Base-by-base conservation (phyloP, 2,797 vertebrate species). In the Danio kyathit region DNA sequence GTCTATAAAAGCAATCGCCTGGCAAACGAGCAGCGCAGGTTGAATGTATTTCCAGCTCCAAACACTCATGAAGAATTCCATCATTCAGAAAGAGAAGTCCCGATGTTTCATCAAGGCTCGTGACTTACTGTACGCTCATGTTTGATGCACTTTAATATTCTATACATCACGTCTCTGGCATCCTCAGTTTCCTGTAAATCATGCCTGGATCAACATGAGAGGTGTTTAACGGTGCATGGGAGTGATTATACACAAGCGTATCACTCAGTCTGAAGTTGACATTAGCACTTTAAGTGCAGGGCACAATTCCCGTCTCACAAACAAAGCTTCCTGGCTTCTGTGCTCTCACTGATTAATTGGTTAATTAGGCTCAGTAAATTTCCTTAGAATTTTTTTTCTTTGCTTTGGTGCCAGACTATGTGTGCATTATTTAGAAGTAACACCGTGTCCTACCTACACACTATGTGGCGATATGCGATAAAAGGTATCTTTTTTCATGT, bases 141-240 rank as follows among this genome's bases (percentile, higher is more conserved):
- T 51, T 17, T 59, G 21, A 40, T 13, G 16, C 1, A 1, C 43
- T 51, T 52, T 38, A 41, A 21, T 60, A 69, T 59, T 69, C 54
- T 63, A n/a, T 64, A 75, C 67, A 65, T 41, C 29, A 67, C 9
- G 21, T 19, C 46, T 54, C 65, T 8, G 49, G 19, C 44, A 40
- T 41, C n/a, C 5, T 40, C 64, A 52, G 4, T 79, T 41, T 66
- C 4, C 3, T 43, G 38, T 51, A 69, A 69, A 69, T 16, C 14
- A 14, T 38, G 66, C 66, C 66, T 69, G 13, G 21, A 69, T 76
- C 64, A 54, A 73, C 78, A 73, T 8, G 14, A 72, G 14, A 51
- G n/a, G 66, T 5, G 16, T 59, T 56, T 52, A 29, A 60, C 6
- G 59, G 52, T 5, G 44, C 13, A 21, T 16, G 80, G 52, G 16